Evolutionary conservation across 2,113 vertebrate species (phyloP), one percentile per base, ranked within the genome.

Genomic region (Noturus placidus): DNA sequence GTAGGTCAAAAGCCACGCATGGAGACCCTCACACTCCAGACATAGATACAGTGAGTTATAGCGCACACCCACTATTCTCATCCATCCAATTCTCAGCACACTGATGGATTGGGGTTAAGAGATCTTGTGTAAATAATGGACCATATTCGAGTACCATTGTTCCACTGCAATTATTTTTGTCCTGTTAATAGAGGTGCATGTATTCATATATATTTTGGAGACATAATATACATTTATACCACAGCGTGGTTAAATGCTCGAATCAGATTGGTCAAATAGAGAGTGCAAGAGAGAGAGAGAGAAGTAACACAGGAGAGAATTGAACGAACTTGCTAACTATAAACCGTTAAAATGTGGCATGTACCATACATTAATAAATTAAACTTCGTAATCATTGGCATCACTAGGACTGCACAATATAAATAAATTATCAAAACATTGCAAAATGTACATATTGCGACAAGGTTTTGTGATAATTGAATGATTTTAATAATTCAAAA

Each of bases 1-100:
- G 76, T 90, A 90, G 89, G 87, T 88, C 84, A 90, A 84, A 88
- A 85, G 87, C 52, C 77, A 82, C 5, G 33, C 77, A 76, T 57
- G 78, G 67, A 84, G 67, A 79, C 67, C 42, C 56, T 85, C 78
- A 52, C 52, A 65, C 72, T 54, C 56, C 54, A 46, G 19, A 38
- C 61, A 81, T 46, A 27, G 59, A 86, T 52, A 19, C 33, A 38
- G 69, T 15, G 69, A 20, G 69, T 70, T 35, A 20, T 13, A 38
- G 33, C 10, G 17, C 33, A 50, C 74, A 77, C 22, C 38, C 38
- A 46, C 38, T 46, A 5, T 14, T 6, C 72, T 76, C 72, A 42
- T 46, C 22, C 3, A 76, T 38, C 19, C 70, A 1, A 42, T 20
- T 9, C 20, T 72, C 70, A 76, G 72, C 70, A 74, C 8, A 11